Base-by-base conservation (phyloP, 92 coral and sea anemone species). In the Zoanthus solanderi region DNA sequence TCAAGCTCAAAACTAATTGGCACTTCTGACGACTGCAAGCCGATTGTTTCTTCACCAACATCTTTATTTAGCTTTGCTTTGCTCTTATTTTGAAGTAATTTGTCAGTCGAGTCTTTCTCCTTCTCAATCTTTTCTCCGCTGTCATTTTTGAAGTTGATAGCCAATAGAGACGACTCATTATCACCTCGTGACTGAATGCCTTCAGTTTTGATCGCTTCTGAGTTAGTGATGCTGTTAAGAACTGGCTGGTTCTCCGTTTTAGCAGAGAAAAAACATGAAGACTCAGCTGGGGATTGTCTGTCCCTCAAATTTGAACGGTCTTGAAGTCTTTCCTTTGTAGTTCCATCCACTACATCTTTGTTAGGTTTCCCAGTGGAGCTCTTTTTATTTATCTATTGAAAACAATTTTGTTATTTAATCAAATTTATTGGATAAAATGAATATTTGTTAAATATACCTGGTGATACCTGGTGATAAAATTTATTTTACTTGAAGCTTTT, bases 71-170 rank as follows among this genome's bases (percentile, higher is more conserved):
- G 42, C 42, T 37, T 1, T 37, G 2, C 42, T 37, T 37, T 37
- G 42, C 42, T 37, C 42, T 37, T 37, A 37, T 37, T 31, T 31
- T 32, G 48, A 71, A n/a, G 48, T 66, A 7, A 2, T 9, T 71
- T 71, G 6, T 71, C 76, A 1, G 4, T 34, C 14, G n/a, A 71
- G 48, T 71, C 76, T 71, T 71, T 71, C 76, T 71, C 76, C 30
- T 71, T 71, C 76, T 9, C 52, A n/a, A 47, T 71, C 50, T 71
- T 47, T 29, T 13, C 76, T 31, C 76, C 48, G 52, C 76, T 71
- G 47, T 71, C 48, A 31, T 46, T 71, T 31, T 71, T 47, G 12
- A 71, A 34, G 47, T 32, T 71, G 76, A 34, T 15, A 71, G 37
- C 76, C 76, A 71, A 47, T 32, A 34, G 10, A 12, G 76, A 71